Percentiles rank a stretch among this genome's conserved stretches.
Conservation (phyloP, 2,113 vertebrate species). For the Cyanoliseus patagonus region DNA sequence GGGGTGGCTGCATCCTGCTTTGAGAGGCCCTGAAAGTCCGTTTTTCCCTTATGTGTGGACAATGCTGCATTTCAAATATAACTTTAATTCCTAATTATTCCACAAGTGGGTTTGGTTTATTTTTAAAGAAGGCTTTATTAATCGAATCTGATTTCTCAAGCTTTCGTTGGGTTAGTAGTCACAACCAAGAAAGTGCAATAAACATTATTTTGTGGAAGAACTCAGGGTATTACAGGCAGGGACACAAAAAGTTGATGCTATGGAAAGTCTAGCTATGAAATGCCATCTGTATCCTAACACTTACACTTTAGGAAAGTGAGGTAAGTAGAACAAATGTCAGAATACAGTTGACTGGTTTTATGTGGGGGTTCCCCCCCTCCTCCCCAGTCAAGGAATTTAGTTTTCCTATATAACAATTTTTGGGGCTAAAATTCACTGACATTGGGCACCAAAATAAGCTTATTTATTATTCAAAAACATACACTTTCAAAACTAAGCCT, state of each 20-base stretch:
- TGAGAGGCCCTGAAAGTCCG: too few relatives aligned
- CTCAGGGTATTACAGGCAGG: background rate
- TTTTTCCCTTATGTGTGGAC: too few relatives aligned
- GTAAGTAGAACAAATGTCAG: background rate
- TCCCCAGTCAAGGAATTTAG: background rate
- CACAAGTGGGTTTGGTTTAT: background rate
- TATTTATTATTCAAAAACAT: background rate
- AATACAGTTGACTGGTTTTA: background rate
- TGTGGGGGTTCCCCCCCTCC: rapidly evolving
- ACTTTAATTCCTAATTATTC: too few relatives aligned
- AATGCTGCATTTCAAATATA: too few relatives aligned
- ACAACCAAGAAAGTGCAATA: background rate
- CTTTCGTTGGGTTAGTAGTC: background rate
- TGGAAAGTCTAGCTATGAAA: background rate
- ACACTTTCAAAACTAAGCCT: background rate
- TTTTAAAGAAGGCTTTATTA: background rate
- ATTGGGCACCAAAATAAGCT: background rate
- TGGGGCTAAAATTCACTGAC: background rate
- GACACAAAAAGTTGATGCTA: background rate
- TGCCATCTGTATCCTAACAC: background rate
- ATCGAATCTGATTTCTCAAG: background rate
- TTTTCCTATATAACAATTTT: background rate
- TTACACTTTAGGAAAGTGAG: background rate
- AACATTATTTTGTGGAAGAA: background rate
- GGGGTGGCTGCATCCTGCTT: too few relatives aligned